Percentiles rank a stretch among this genome's conserved stretches.
phyloP scores from a whole-genome alignment of 2,797 vertebrate species.

The Aselliscus stoliczkanus region DNA sequence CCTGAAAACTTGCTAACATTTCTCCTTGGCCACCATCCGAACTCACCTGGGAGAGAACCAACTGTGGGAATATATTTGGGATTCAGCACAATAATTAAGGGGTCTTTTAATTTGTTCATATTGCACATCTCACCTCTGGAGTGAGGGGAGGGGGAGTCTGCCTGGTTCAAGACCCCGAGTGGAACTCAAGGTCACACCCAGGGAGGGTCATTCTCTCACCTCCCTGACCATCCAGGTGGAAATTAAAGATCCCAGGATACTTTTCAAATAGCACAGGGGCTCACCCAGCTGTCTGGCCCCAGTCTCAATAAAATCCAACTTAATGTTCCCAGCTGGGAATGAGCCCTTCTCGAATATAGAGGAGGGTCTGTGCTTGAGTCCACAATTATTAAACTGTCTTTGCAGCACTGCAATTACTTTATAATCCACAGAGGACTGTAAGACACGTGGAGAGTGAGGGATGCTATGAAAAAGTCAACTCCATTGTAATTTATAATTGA shows the following conservation, averaged over 20 bases:
- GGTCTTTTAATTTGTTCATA: not conserved
- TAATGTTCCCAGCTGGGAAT: conserved; percentile 30
- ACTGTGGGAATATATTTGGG: not conserved
- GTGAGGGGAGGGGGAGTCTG: not conserved
- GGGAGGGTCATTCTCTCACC: conserved; percentile 39
- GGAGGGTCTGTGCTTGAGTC: conserved; percentile 19
- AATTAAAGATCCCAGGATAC: conserved; percentile 46
- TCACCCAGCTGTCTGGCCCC: conserved; percentile 28
- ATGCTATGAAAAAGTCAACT: conserved; percentile 56
- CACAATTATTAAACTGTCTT: conserved; percentile 29
- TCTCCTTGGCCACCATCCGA: not conserved
- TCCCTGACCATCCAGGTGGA: conserved; percentile 61
- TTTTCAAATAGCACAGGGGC: conserved; percentile 61
- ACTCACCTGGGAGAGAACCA: not conserved
- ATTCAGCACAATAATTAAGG: not conserved
- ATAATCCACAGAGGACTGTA: conserved; percentile 34
- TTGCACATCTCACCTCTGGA: conserved; percentile 27
- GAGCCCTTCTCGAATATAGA: conserved; percentile 27
- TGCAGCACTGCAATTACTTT: conserved; percentile 47
- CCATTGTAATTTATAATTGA: conserved; percentile 56
- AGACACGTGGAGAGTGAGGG: conserved; percentile 28
- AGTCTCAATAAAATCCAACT: conserved; percentile 48
- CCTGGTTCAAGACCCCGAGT: not conserved
- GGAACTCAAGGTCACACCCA: not conserved
- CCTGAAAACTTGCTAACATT: not conserved